Conservation (phyloP, 2,113 vertebrate species). For the Hypanus sabinus region DNA sequence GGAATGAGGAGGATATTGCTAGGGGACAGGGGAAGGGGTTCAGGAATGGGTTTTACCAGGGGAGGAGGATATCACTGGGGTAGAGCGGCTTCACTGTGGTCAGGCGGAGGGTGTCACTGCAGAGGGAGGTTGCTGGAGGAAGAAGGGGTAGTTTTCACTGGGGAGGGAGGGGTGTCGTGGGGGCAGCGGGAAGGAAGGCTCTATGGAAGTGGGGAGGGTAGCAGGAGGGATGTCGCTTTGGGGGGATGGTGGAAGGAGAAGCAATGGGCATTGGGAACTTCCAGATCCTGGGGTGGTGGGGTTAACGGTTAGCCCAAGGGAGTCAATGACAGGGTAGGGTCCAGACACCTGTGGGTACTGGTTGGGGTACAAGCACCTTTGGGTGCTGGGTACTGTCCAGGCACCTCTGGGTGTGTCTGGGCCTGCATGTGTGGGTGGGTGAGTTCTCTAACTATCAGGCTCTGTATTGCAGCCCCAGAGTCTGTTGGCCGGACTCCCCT, state of each 20-base stretch:
- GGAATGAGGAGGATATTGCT: too few species aligned
- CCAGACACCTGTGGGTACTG: too few species aligned
- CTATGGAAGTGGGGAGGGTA: too few species aligned
- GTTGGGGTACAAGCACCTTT: too few species aligned
- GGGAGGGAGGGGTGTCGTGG: neutral
- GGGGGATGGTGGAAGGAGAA: neutral
- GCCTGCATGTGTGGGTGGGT: too few species aligned
- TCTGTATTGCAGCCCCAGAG: conserved; percentile 74
- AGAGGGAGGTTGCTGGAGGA: neutral
- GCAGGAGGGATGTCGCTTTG: neutral
- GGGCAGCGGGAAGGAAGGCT: too few species aligned
- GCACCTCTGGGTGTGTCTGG: too few species aligned
- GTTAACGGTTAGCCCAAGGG: neutral
- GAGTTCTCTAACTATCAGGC: neutral
- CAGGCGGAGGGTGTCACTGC: too few species aligned
- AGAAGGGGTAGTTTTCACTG: too few species aligned
- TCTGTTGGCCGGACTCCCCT: conserved; percentile 72
- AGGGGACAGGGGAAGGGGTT: neutral
- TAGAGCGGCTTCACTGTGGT: too few species aligned
- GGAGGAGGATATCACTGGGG: neutral
- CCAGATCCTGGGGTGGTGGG: neutral
- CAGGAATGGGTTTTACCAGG: neutral
- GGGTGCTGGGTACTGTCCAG: too few species aligned
- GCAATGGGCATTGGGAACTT: neutral
- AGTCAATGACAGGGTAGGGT: too few species aligned